phyloP scores from a whole-genome alignment of 2,113 vertebrate genomes.

The Misgurnus mizolepis region DNA sequence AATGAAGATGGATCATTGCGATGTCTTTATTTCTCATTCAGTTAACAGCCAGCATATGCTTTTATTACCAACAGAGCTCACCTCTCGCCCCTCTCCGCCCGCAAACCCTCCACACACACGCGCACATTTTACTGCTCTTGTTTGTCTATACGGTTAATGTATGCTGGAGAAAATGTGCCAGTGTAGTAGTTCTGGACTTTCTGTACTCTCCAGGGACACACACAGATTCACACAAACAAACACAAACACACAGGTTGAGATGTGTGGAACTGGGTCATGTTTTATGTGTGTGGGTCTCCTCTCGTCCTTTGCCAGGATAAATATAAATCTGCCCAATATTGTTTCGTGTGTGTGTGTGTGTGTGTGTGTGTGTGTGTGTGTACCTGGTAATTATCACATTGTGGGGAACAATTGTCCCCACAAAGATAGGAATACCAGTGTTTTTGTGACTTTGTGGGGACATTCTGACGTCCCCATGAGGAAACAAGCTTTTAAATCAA shows the following conservation, averaged over 20 bases:
- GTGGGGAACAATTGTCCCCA: no score
- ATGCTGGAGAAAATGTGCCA: conserved; percentile 64
- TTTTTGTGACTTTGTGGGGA: no score
- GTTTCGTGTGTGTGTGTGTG: not conserved
- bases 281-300: conserved; percentile 19
- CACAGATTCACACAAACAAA: conserved; percentile 73
- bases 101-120: conserved; percentile 18
- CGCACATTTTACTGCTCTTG: conserved; percentile 33
- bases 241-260: conserved; percentile 59
- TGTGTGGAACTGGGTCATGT: conserved; percentile 29
- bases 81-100: conserved; percentile 59
- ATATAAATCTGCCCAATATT: conserved; percentile 70
- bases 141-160: conserved; percentile 65
- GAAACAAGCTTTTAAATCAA: no score
- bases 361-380: not conserved
- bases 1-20: conserved; percentile 81
- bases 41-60: conserved; percentile 78
- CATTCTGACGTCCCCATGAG: no score
- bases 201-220: conserved; percentile 72
- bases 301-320: conserved; percentile 79
- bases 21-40: conserved; percentile 81
- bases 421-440: no score
- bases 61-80: conserved; percentile 79
- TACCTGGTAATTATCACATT: no score
- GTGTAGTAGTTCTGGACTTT: conserved; percentile 68